phyloP scores from a whole-genome alignment of 2,113 vertebrate genomes.

The Erinaceus europaeus region DNA sequence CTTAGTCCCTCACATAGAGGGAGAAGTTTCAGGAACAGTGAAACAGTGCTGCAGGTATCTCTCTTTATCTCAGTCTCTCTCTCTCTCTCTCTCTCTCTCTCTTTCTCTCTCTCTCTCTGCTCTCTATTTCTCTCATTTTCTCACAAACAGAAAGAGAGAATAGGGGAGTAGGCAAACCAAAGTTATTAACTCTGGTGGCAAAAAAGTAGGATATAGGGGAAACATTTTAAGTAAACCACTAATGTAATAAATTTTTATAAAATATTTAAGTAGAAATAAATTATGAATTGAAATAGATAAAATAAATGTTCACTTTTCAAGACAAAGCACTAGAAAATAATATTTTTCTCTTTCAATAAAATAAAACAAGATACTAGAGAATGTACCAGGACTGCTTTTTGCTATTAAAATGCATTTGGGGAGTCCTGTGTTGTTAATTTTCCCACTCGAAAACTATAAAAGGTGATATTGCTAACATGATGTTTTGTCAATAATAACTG shows the following conservation, averaged over 20 bases:
- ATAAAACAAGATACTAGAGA: conserved; percentile 23
- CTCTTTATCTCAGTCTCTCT: too few species aligned
- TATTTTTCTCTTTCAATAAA: conserved; percentile 52
- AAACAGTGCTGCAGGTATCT: too few species aligned
- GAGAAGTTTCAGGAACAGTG: too few species aligned
- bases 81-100: too few species aligned
- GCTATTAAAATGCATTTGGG: conserved; percentile 29
- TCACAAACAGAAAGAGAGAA: too few species aligned
- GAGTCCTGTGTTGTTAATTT: neutral
- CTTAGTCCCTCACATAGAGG: too few species aligned
- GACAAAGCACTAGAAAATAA: neutral
- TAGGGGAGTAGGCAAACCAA: too few species aligned
- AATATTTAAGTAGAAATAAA: neutral
- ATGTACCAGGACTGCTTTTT: conserved; percentile 7
- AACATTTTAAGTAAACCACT: neutral
- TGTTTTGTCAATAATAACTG: conserved; percentile 57
- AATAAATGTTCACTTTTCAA: conserved; percentile 33
- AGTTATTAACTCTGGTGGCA: neutral
- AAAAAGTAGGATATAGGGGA: neutral
- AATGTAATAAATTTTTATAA: conserved; percentile 21
- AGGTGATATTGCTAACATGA: conserved; percentile 50
- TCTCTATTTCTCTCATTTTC: too few species aligned
- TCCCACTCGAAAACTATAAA: conserved; percentile 49
- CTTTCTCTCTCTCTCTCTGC: too few species aligned
- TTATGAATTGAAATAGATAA: neutral